Conservation (phyloP, 2,888 invertebrate species). For the Tromatobia lineatoria region DNA sequence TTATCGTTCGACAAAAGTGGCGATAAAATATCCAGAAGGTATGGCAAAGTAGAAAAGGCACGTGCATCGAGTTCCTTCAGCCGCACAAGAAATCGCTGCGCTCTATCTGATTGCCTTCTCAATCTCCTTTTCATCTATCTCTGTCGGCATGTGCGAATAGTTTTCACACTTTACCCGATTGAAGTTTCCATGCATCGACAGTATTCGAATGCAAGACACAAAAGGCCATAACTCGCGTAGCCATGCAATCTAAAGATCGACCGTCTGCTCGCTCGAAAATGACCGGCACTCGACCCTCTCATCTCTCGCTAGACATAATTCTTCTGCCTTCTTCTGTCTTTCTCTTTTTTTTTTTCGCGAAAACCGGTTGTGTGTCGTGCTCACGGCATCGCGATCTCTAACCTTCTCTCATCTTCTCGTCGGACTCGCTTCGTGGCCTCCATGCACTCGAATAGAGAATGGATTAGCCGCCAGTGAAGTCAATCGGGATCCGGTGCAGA, state of each 20-base stretch:
- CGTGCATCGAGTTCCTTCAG: constrained; percentile 17
- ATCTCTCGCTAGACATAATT: constrained; percentile 51
- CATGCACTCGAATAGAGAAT: constrained; percentile 45
- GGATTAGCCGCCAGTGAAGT: constrained; percentile 51
- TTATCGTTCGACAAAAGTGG: constrained; percentile 11
- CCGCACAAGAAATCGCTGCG: neutral
- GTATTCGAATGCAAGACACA: constrained; percentile 16
- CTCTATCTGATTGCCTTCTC: constrained; percentile 18
- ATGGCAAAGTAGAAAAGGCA: constrained; percentile 23
- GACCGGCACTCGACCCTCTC: constrained; percentile 34
- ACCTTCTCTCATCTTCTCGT: constrained; percentile 59
- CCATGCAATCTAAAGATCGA: constrained; percentile 10
- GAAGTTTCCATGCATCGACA: constrained; percentile 23
- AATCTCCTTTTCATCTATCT: constrained; percentile 9
- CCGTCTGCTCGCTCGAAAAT: constrained; percentile 1
- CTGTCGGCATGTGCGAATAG: constrained; percentile 3
- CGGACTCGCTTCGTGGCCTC: constrained; percentile 48
- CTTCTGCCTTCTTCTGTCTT: constrained; percentile 32
- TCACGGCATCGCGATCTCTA: constrained; percentile 68
- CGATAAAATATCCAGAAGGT: constrained; percentile 6
- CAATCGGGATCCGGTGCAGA: constrained; percentile 43
- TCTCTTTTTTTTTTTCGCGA: constrained; percentile 55
- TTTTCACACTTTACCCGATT: constrained; percentile 9
- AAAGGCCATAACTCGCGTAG: constrained; percentile 26
- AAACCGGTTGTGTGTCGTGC: constrained; percentile 70